These are phyloP conservation scores for Arbacia lixula DNA, from an alignment of 53 echinoderm and acorn worm species.

Conservation along the genomic window DNA sequence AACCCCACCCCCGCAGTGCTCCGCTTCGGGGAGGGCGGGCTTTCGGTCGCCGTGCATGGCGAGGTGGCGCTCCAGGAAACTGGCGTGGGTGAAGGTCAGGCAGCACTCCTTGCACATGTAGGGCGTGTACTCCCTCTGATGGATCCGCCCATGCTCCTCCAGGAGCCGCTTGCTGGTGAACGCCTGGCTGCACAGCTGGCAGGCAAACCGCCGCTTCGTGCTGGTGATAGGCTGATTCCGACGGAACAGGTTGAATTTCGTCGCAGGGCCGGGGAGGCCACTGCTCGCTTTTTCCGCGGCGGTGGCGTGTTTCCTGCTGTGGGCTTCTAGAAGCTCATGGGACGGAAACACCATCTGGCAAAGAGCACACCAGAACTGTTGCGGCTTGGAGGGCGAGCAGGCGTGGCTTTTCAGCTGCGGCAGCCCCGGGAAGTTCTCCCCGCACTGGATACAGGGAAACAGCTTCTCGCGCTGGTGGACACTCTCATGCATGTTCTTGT, in stretches of 20 bases:
- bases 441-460: slow-evolving; percentile 24
- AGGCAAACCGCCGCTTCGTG: slow-evolving; percentile 20
- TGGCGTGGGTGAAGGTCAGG: slow-evolving; percentile 45
- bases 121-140: slow-evolving; percentile 46
- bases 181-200: slow-evolving; percentile 35
- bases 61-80: slow-evolving; percentile 39
- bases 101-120: slow-evolving; percentile 47
- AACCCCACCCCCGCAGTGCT: neutral
- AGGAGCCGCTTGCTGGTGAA: slow-evolving; percentile 24
- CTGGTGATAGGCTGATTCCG: neutral
- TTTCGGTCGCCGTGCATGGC: slow-evolving; percentile 3
- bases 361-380: neutral
- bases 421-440: slow-evolving; percentile 19
- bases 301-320: neutral
- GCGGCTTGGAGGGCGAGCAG: neutral
- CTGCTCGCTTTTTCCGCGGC: neutral
- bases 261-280: neutral
- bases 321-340: neutral
- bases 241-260: slow-evolving; percentile 14
- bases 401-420: slow-evolving; percentile 4
- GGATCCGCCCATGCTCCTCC: slow-evolving; percentile 29
- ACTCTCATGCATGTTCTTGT: slow-evolving; percentile 41
- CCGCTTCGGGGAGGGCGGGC: neutral
- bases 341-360: slow-evolving; percentile 21
- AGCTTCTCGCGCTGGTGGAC: slow-evolving; percentile 22